Evolutionary conservation across 2,113 vertebrate species (phyloP).

Genomic region (Delphinapterus leucas): DNA sequence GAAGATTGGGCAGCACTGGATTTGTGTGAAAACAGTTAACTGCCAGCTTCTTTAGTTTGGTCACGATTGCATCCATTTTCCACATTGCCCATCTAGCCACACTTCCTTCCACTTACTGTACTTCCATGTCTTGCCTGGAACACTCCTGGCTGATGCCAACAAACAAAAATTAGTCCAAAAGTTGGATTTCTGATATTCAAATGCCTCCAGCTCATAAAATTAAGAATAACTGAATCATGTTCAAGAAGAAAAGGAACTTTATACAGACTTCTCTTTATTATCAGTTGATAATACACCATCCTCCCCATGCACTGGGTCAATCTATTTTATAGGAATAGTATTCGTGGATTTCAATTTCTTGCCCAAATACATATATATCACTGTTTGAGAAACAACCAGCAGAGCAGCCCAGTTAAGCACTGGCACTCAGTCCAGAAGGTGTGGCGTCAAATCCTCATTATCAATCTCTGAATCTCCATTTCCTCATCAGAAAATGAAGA

Average conservation of each 20-base stretch:
- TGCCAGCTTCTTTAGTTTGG: not conserved
- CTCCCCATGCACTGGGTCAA: not conserved
- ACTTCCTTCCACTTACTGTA: not conserved
- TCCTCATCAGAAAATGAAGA: not conserved
- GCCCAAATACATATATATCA: not conserved
- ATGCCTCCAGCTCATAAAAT: not conserved
- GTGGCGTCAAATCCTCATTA: not conserved
- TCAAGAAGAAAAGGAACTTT: not conserved
- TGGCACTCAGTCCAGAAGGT: not conserved
- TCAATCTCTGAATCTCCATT: not conserved
- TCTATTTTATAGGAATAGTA: not conserved
- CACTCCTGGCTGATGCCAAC: not conserved
- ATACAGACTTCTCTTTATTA: not conserved
- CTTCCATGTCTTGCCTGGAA: not conserved
- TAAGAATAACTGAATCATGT: not conserved
- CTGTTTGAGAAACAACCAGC: not conserved
- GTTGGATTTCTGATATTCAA: not conserved
- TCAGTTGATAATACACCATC: not conserved
- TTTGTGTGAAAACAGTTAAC: not conserved
- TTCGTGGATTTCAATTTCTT: not conserved
- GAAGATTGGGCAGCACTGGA: not conserved
- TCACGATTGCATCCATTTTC: not conserved
- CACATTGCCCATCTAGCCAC: rapidly evolving
- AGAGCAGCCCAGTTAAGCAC: not conserved
- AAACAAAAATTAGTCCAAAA: not conserved